A percentile compares a stretch with the other conserved stretches of the same genome.
Conservation (phyloP, 2,888 invertebrate species). For the Notodonta ziczac region DNA sequence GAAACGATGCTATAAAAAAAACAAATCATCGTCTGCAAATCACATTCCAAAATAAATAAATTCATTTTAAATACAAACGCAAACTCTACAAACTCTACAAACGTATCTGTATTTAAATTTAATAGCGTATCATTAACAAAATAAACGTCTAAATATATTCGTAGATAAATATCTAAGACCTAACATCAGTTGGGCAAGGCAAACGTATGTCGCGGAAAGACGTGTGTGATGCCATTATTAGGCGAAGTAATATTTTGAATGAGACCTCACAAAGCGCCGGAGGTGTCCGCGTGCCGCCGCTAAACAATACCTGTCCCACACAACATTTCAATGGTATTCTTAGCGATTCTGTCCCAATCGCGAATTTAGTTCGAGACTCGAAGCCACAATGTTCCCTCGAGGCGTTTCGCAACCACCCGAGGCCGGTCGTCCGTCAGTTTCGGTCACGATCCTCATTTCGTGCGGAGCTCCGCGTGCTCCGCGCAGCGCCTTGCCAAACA, state of each 20-base stretch:
- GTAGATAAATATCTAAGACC: slow-evolving; percentile 39
- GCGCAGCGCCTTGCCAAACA: slow-evolving; percentile 53
- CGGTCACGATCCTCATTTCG: slow-evolving; percentile 71
- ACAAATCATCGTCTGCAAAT: not conserved
- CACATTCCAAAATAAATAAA: not conserved
- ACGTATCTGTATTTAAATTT: slow-evolving; percentile 8
- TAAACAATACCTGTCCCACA: slow-evolving; percentile 50
- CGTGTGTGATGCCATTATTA: slow-evolving; percentile 35
- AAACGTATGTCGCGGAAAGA: slow-evolving; percentile 29
- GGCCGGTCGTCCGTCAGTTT: slow-evolving; percentile 67
- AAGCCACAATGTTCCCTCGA: slow-evolving; percentile 67
- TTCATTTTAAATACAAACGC: slow-evolving; percentile 11
- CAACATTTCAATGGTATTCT: slow-evolving; percentile 63
- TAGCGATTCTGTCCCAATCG: slow-evolving; percentile 69
- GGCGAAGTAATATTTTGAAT: slow-evolving; percentile 36
- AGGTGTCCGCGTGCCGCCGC: slow-evolving; percentile 39
- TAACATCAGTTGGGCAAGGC: slow-evolving; percentile 40
- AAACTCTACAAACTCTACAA: too few relatives aligned
- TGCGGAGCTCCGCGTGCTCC: slow-evolving; percentile 47
- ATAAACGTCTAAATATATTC: slow-evolving; percentile 37
- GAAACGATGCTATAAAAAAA: slow-evolving; percentile 2
- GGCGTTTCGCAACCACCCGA: slow-evolving; percentile 72
- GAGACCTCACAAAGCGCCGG: slow-evolving; percentile 35
- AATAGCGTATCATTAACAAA: slow-evolving; percentile 35
- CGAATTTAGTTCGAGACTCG: slow-evolving; percentile 68